Base-by-base conservation (phyloP, 1,140 invertebrate species). In the Drosophila prosaltans region DNA sequence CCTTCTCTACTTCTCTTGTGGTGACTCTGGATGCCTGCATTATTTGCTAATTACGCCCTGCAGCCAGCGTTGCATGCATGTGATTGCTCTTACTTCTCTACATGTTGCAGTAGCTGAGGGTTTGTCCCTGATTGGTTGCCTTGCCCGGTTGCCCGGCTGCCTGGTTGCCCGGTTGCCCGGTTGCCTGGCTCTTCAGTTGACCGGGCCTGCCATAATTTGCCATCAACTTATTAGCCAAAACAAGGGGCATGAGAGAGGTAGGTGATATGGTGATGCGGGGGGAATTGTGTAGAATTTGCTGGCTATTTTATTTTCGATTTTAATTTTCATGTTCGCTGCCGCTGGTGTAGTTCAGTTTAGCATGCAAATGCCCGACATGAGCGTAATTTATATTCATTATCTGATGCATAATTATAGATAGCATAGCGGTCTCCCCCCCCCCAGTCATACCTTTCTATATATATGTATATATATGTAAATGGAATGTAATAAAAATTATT, bases 11-110 rank as follows among this genome's bases (percentile, higher is more conserved):
- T n/a, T n/a, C 24, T n/a, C 5, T 4, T 5, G 11, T n/a, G 10
- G 11, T 11, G 11, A 43, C 41, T 51, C 51, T 72, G 57, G 58
- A 36, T 69, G 66, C 65, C 67, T 60, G 82, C 69, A 76, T 86
- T 86, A 88, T 81, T 89, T 83, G 81, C 85, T 88, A 88, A 88
- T 88, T 88, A 88, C 78, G 84, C 84, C 84, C 84, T 88, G 80
- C 78, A 89, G 83, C 82, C 62, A 72, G 66, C 64, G 70, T 83
- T 84, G 84, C 85, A 78, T 88, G 84, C 78, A 81, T 88, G 83
- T 88, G 83, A 88, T 88, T 88, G 84, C 80, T 80, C 62, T 59
- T 74, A 61, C 62, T 61, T 61, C 21, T 66, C 41, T 61, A 43
- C 45, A 51, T 51, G 45, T 32, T 55, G 10, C 54, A 41, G 43